Percentiles rank a stretch among this genome's conserved stretches.
Conservation (phyloP, 2,113 vertebrate genomes). For the Pipa parva region DNA sequence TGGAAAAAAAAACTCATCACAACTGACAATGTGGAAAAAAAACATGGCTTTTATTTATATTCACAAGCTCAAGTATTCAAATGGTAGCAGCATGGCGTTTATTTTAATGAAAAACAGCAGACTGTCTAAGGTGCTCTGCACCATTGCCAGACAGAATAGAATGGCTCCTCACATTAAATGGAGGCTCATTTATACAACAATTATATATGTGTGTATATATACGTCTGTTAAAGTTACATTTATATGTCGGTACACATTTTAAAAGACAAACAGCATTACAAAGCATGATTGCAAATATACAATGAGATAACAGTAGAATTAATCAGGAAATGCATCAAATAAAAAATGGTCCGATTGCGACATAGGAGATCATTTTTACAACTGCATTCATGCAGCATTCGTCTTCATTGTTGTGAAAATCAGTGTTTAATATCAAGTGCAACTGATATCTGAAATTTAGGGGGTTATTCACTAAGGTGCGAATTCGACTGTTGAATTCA, state of each 20-base stretch:
- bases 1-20: background rate
- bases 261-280: constrained; percentile 3
- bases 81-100: constrained; percentile 9
- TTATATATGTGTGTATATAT: background rate
- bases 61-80: constrained; percentile 11
- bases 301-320: background rate
- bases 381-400: background rate
- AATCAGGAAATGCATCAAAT: background rate
- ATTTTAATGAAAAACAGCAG: background rate
- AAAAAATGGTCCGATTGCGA: background rate
- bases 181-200: background rate
- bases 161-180: background rate
- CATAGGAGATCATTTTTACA: background rate
- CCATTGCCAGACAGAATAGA: background rate
- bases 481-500: no score
- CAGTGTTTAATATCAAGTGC: background rate
- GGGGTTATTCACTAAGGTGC: no score
- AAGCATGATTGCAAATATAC: background rate
- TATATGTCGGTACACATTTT: background rate
- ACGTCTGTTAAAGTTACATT: background rate
- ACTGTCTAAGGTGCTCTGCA: background rate
- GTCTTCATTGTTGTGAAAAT: no score
- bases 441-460: no score
- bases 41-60: constrained; percentile 18
- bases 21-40: background rate